A percentile compares a stretch with the other conserved stretches of the same genome.
Evolutionary conservation across 2,113 vertebrate genomes (phyloP).

Genomic region (Rhinopithecus roxellana): DNA sequence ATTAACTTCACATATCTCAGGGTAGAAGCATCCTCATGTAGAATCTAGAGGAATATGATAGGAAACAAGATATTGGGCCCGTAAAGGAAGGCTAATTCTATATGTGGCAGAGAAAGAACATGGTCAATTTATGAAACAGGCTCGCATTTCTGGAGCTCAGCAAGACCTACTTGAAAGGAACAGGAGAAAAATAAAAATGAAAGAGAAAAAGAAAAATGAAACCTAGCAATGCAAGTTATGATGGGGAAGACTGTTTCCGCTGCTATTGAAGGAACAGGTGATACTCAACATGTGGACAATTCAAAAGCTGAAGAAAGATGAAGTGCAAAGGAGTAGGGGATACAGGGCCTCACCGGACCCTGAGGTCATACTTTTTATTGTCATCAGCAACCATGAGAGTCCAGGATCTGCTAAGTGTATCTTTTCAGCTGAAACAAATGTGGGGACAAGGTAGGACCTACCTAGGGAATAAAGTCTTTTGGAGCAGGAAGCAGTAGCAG

Average conservation of each 20-base stretch:
- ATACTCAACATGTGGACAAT: not conserved
- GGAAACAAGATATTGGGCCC: not conserved
- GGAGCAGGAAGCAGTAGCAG: not conserved
- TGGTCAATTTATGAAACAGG: not conserved
- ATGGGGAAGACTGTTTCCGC: not conserved
- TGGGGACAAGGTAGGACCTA: not conserved
- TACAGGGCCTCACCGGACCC: not conserved
- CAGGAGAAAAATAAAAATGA: not conserved
- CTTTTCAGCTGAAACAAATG: not conserved
- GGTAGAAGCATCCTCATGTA: not conserved
- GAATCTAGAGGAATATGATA: not conserved
- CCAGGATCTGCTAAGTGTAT: not conserved
- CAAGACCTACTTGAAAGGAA: not conserved
- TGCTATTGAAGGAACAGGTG: not conserved
- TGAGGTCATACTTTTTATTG: not conserved
- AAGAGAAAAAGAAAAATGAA: not conserved
- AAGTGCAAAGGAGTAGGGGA: not conserved
- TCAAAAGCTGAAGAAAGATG: not conserved
- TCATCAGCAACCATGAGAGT: no score
- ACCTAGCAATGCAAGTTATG: not conserved
- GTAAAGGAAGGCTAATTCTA: not conserved
- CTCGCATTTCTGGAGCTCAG: not conserved
- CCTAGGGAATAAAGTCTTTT: not conserved
- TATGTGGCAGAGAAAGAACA: not conserved
- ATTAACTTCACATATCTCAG: not conserved